Base-by-base conservation (phyloP, 2,888 invertebrate genomes). In the Chaetoderma sp. region DNA sequence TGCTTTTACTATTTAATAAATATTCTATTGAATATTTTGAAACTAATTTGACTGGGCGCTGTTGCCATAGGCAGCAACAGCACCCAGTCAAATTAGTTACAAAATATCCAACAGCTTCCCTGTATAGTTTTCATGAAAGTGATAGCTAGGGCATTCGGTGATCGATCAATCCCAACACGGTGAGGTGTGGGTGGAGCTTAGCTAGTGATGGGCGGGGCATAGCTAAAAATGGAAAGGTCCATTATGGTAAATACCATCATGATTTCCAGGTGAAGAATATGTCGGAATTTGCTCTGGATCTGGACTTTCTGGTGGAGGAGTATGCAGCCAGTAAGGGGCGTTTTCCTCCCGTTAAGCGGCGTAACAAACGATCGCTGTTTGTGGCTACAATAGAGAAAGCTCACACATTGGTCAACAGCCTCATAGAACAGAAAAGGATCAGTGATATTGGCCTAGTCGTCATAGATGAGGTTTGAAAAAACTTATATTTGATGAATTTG, bases 371-470 rank as follows among this genome's bases (percentile, higher is more conserved):
- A 74, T 92, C 93, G 36, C 90, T 98, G 49, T 98, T 92, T 80
- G 90, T 98, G 47, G 95, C 95, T 1, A 98, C 98, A 0, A 96
- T 98, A 69, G 98, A 99, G 87, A 98, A 98, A 86, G 96, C 94
- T 3, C 89, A 94, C 55, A 92, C 93, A 6, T 86, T 99, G 4
- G 87, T 97, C 21, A 92, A 95, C 82, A 94, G 93, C 84, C 88
- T 98, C 28, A 92, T 96, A 70, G 95, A 96, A 32, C 89, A 90
- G 2, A 82, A 86, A 13, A 89, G 95, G 67, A 87, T 95, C 10
- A 88, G 91, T 45, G 93, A 93, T 85, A 88, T 96, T 57, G 95
- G 96, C 0, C 87, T 97, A 44, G 88, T 91, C 42, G 90, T 91
- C n/a, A 89, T 98, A 0, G 98, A 98, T 88, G 98, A 98, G 83